A percentile compares a stretch with the other conserved stretches of the same genome.
Conservation (phyloP, 2,888 invertebrate species). For the Rhaphigaster nebulosa region DNA sequence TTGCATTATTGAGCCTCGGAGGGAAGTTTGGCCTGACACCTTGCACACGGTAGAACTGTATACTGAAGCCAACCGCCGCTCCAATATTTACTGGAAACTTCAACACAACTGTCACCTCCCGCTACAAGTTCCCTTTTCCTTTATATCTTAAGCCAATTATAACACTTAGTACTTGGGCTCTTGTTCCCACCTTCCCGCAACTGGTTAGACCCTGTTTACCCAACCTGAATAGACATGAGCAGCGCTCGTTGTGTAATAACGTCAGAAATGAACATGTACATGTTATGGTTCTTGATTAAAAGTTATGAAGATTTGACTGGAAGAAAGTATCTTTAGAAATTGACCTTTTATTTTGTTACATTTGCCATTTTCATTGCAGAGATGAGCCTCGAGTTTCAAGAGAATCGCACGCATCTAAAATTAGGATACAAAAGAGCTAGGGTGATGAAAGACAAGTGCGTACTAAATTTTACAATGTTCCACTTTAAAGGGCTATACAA, state of each 20-base stretch:
- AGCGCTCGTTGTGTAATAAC: neutral
- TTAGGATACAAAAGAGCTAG: too few relatives aligned
- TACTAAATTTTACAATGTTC: too few relatives aligned
- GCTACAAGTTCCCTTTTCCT: constrained; percentile 23
- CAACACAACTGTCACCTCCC: constrained; percentile 42
- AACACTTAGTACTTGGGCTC: constrained; percentile 16
- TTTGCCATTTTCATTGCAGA: too few relatives aligned
- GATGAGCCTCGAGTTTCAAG: too few relatives aligned
- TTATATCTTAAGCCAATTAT: constrained; percentile 37
- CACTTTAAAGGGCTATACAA: too few relatives aligned
- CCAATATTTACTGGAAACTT: constrained; percentile 46
- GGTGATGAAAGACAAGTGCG: too few relatives aligned
- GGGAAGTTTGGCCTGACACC: constrained; percentile 9
- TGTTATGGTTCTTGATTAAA: neutral
- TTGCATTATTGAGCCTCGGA: constrained; percentile 21
- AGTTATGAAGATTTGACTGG: neutral
- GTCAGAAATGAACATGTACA: neutral
- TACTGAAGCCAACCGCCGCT: constrained; percentile 40
- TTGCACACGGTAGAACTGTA: constrained; percentile 23
- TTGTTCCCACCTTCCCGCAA: neutral
- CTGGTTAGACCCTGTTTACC: constrained; percentile 16
- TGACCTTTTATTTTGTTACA: too few relatives aligned
- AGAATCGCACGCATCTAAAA: too few relatives aligned
- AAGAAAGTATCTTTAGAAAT: neutral
- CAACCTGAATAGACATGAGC: constrained; percentile 25